Conservation (phyloP, 2,888 invertebrate species). For the Apamea crenata region DNA sequence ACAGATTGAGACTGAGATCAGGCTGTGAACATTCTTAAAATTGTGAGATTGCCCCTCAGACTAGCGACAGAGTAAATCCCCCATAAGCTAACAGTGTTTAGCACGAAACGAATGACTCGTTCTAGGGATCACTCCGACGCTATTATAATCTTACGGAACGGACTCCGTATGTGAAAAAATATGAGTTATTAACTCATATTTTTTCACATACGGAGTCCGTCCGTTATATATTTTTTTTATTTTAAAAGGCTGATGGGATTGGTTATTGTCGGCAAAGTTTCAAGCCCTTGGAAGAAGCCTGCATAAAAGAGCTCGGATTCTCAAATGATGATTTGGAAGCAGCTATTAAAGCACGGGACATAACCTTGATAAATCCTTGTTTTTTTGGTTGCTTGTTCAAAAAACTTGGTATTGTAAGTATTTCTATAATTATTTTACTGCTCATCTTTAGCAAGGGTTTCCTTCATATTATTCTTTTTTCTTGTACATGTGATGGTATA, state of each 20-base stretch:
- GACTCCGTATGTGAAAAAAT: background rate
- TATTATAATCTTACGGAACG: background rate
- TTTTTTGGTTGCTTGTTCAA: conserved; percentile 36
- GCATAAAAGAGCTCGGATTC: conserved; percentile 13
- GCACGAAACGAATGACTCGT: too few relatives aligned
- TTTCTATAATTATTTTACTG: background rate
- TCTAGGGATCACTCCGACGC: background rate
- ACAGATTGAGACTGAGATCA: too few relatives aligned
- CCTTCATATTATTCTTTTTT: background rate
- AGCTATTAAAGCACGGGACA: background rate
- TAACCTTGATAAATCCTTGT: conserved; percentile 3
- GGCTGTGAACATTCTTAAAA: too few relatives aligned
- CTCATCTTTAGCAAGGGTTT: background rate
- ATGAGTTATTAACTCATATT: too few relatives aligned
- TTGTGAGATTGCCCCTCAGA: too few relatives aligned
- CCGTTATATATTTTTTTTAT: too few relatives aligned
- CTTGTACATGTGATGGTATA: background rate
- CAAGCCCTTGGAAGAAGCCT: conserved; percentile 32
- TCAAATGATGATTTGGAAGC: conserved; percentile 1
- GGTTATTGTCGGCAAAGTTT: conserved; percentile 11
- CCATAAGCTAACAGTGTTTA: background rate
- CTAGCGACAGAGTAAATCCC: too few relatives aligned
- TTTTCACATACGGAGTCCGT: too few relatives aligned
- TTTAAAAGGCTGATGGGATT: background rate
- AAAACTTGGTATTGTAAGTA: conserved; percentile 38